phyloP scores from a whole-genome alignment of 2,797 vertebrate species.

The Macrochelys suwanniensis region DNA sequence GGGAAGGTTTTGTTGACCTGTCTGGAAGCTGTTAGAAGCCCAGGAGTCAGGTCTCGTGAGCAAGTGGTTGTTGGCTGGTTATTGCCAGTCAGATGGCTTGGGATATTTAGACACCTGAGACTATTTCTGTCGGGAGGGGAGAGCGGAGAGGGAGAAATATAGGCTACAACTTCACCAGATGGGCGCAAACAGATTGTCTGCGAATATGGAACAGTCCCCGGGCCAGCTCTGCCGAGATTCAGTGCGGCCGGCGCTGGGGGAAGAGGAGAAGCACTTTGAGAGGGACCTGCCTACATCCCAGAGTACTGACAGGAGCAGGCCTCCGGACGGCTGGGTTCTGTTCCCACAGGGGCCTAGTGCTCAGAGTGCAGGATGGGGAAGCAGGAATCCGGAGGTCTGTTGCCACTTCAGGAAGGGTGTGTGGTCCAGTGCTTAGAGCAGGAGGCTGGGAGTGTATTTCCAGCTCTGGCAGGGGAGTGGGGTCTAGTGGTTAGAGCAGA shows the following conservation, averaged over 20 bases:
- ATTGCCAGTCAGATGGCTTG: slow-evolving; percentile 15
- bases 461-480: neutral
- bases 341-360: neutral
- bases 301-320: neutral
- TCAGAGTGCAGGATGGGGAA: neutral
- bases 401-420: neutral
- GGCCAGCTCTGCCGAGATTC: slow-evolving; percentile 22
- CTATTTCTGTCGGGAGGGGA: neutral
- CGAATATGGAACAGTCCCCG: slow-evolving; percentile 31
- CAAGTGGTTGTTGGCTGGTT: neutral
- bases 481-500: neutral
- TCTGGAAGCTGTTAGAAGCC: neutral
- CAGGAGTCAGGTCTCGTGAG: neutral
- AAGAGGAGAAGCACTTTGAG: neutral
- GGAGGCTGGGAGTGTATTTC: neutral
- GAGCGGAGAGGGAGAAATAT: slow-evolving; percentile 14
- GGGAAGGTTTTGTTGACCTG: neutral
- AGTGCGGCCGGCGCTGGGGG: neutral
- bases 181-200: slow-evolving; percentile 40
- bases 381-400: neutral
- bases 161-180: slow-evolving; percentile 11
- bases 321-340: neutral
- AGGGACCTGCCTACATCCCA: neutral
- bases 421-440: neutral
- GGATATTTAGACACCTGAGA: slow-evolving; percentile 37